phyloP scores from a whole-genome alignment of 2,113 vertebrate species.

The Sylvia atricapilla region DNA sequence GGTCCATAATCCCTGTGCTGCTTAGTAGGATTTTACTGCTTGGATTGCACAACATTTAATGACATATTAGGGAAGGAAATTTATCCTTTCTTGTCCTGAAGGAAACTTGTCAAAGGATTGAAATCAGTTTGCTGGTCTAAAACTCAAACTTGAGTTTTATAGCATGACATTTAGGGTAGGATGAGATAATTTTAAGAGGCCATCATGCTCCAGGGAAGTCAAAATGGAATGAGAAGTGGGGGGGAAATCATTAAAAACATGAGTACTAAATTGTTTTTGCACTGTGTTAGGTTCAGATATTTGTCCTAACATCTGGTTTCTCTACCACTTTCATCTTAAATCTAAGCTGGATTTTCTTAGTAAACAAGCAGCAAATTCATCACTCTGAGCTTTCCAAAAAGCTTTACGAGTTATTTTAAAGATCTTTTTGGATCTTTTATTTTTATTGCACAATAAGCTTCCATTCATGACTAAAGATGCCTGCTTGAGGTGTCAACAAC shows the following conservation, averaged over 20 bases:
- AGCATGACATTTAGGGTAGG: neutral
- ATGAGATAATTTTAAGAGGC: slow-evolving; percentile 32
- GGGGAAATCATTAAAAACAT: slow-evolving; percentile 1
- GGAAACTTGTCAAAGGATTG: neutral
- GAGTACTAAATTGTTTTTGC: slow-evolving; percentile 25
- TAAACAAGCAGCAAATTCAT: slow-evolving; percentile 75
- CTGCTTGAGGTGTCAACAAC: slow-evolving; percentile 14
- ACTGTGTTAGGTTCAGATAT: slow-evolving; percentile 37
- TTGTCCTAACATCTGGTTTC: slow-evolving; percentile 66
- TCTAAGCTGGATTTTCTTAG: slow-evolving; percentile 62
- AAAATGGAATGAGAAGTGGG: neutral
- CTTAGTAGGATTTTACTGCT: neutral
- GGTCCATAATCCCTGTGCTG: neutral
- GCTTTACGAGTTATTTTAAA: slow-evolving; percentile 75
- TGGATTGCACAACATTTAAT: neutral
- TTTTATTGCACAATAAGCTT: slow-evolving; percentile 66
- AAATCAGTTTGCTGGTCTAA: neutral
- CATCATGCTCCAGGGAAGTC: neutral
- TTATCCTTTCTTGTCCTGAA: neutral
- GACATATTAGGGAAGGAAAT: neutral
- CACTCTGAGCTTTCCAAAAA: slow-evolving; percentile 65
- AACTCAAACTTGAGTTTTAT: slow-evolving; percentile 1
- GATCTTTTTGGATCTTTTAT: slow-evolving; percentile 59
- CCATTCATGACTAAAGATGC: slow-evolving; percentile 42
- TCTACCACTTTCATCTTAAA: slow-evolving; percentile 69